Conservation (phyloP, 2,113 vertebrate genomes). For the Origma solitaria region DNA sequence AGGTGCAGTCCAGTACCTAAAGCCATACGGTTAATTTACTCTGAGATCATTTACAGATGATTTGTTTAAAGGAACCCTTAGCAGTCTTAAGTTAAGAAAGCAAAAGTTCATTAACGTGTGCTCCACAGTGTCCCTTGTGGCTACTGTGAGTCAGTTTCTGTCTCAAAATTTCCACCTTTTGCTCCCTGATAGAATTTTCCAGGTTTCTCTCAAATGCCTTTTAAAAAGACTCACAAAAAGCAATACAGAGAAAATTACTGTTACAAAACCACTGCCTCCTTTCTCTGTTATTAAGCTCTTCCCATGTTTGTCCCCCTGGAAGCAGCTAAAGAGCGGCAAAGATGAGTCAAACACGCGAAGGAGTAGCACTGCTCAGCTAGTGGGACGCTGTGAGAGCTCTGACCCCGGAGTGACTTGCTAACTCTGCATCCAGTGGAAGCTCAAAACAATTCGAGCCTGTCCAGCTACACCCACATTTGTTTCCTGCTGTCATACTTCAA, state of each 20-base stretch:
- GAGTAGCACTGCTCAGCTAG: not conserved
- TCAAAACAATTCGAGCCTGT: conserved; percentile 15
- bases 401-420: not conserved
- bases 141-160: not conserved
- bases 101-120: not conserved
- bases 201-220: not conserved
- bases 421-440: not conserved
- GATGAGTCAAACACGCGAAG: not conserved
- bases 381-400: accelerated
- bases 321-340: not conserved
- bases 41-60: not conserved
- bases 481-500: conserved; percentile 16
- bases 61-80: not conserved
- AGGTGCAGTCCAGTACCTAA: not conserved
- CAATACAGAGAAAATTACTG: not conserved
- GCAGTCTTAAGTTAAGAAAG: not conserved
- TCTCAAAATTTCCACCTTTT: not conserved
- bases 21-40: not conserved
- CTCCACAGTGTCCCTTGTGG: not conserved
- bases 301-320: not conserved
- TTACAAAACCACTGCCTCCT: not conserved
- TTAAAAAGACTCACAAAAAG: not conserved
- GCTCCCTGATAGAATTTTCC: not conserved
- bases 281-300: not conserved
- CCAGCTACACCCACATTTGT: not conserved